Evolutionary conservation across 2,113 vertebrate genomes (phyloP).

Genomic region (Hystrix cristata): DNA sequence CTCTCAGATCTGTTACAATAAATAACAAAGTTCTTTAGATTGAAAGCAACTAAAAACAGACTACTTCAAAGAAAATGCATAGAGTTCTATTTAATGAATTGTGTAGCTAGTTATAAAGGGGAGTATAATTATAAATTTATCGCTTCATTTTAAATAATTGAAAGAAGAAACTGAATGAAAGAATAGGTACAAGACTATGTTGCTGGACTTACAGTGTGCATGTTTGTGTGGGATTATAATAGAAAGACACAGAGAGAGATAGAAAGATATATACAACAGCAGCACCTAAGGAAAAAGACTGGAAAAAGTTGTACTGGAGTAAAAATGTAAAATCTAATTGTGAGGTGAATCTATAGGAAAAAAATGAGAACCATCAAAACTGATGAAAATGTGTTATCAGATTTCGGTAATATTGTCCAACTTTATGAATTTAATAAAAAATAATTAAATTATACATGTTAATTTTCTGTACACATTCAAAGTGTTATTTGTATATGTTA

Average conservation of each 20-base stretch:
- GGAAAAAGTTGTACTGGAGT: background rate
- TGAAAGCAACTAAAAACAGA: slow-evolving; percentile 6
- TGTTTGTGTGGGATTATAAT: rapidly evolving
- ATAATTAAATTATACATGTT: background rate
- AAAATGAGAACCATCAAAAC: slow-evolving; percentile 25
- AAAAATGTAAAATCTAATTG: background rate
- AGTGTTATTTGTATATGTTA: background rate
- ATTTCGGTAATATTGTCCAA: background rate
- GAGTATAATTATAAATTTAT: background rate
- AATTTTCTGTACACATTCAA: background rate
- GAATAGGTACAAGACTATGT: background rate
- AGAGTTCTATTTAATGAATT: background rate
- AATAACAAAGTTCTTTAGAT: background rate
- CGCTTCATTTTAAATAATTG: background rate
- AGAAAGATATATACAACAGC: background rate
- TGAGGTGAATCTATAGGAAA: background rate
- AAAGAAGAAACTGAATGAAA: background rate
- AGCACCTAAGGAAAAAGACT: background rate
- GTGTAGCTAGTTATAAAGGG: background rate
- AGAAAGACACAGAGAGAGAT: background rate
- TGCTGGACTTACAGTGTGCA: background rate
- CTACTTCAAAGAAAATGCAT: background rate
- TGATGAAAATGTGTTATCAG: background rate
- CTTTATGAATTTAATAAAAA: background rate
- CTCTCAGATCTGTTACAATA: background rate